Evolutionary conservation across 2,888 invertebrate species (phyloP).

Genomic region (Drosophila meridionalis): DNA sequence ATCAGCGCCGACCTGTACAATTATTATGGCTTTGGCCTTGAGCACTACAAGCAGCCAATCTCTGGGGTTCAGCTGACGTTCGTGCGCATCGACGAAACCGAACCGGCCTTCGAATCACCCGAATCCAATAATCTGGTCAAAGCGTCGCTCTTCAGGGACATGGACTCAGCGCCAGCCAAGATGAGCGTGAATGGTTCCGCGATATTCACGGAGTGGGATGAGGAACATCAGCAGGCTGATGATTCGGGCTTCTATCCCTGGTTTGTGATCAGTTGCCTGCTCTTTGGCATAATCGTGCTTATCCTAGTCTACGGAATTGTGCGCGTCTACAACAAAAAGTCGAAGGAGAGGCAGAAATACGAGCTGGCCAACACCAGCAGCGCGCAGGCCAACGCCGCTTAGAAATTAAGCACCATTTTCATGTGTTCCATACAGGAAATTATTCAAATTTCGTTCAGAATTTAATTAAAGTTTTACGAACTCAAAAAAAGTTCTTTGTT

Average conservation of each 20-base stretch:
- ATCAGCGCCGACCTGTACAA: constrained; percentile 81
- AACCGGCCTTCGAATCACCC: constrained; percentile 78
- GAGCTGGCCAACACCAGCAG: constrained; percentile 69
- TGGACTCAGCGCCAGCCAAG: constrained; percentile 34
- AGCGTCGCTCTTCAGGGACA: constrained; percentile 60
- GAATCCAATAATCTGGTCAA: constrained; percentile 68
- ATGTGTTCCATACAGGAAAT: background rate
- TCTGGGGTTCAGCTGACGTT: constrained; percentile 64
- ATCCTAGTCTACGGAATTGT: constrained; percentile 65
- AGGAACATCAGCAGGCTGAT: constrained; percentile 39
- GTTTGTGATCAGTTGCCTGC: constrained; percentile 71
- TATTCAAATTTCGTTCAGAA: background rate
- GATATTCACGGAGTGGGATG: constrained; percentile 54
- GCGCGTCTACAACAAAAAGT: constrained; percentile 64
- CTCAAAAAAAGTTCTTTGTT: background rate
- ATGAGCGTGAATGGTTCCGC: constrained; percentile 36
- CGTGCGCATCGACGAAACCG: constrained; percentile 76
- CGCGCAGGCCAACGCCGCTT: constrained; percentile 36
- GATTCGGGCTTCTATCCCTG: constrained; percentile 74
- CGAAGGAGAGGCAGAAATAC: constrained; percentile 68
- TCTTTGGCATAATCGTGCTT: constrained; percentile 65
- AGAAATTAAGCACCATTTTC: constrained; percentile 12
- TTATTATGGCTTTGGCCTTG: constrained; percentile 78
- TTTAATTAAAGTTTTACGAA: constrained; percentile 1
- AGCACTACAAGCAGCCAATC: constrained; percentile 69